Evolutionary conservation across 2,797 vertebrate genomes (phyloP).

Genomic region (Lithobates pipiens): DNA sequence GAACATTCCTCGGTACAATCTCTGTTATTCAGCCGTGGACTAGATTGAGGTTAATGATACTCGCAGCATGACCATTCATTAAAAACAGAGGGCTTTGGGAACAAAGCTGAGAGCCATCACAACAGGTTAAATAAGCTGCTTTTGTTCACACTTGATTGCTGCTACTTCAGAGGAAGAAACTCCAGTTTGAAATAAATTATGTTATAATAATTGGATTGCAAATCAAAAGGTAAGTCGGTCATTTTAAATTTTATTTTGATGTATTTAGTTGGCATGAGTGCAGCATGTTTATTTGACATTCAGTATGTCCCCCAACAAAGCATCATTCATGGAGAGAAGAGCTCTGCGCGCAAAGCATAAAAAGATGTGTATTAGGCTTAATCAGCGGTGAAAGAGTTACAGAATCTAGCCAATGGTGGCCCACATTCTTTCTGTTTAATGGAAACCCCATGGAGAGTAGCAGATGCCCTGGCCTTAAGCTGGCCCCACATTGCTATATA

Average conservation of each 20-base stretch:
- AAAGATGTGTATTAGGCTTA: neutral
- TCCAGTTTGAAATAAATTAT: conserved; percentile 7
- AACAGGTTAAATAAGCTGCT: conserved; percentile 25
- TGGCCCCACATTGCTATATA: conserved; percentile 69
- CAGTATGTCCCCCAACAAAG: neutral
- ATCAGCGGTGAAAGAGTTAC: conserved; percentile 41
- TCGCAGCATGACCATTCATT: conserved; percentile 5
- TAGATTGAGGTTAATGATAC: conserved; percentile 30
- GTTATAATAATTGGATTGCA: conserved; percentile 4
- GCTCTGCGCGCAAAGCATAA: neutral
- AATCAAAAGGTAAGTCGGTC: neutral
- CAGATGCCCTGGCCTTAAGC: conserved; percentile 72
- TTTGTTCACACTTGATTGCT: conserved; percentile 1
- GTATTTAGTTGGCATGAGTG: neutral
- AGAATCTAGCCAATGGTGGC: conserved; percentile 33
- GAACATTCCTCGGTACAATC: neutral
- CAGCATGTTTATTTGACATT: neutral
- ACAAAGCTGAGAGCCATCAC: conserved; percentile 29
- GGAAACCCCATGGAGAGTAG: conserved; percentile 65
- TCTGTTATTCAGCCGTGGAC: neutral
- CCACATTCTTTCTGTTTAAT: conserved; percentile 53
- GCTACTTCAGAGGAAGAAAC: neutral
- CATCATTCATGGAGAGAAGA: neutral
- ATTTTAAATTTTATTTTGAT: conserved; percentile 4
- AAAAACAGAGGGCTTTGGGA: conserved; percentile 2